Evolutionary conservation across 2,113 vertebrate species (phyloP).

Genomic region (Aegotheles bennettii): DNA sequence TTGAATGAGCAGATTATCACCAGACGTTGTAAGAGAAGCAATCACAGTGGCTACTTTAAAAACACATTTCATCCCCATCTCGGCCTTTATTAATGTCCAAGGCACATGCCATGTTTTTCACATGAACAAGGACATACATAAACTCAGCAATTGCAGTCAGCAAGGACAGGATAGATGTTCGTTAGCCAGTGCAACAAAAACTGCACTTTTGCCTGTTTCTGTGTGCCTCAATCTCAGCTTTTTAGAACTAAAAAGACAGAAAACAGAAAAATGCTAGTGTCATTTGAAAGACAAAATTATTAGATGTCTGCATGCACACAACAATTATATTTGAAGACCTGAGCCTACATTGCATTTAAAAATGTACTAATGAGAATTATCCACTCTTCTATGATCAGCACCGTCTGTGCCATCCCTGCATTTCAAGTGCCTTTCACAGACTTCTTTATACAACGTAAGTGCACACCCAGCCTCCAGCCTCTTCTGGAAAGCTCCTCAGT

Average conservation of each 20-base stretch:
- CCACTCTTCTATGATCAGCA: not conserved
- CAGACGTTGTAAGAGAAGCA: not conserved
- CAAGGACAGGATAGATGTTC: not conserved
- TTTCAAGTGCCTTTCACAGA: not conserved
- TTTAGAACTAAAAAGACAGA: not conserved
- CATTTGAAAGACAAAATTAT: not conserved
- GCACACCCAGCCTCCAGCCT: not conserved
- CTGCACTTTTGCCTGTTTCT: not conserved
- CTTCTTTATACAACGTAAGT: rapidly evolving
- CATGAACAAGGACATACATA: not conserved
- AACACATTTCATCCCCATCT: not conserved
- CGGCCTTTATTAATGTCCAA: not conserved
- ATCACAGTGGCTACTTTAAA: not conserved
- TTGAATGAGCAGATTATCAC: not conserved
- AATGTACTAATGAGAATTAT: not conserved
- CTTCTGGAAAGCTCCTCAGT: not conserved
- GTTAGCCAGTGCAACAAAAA: not conserved
- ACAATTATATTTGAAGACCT: not conserved
- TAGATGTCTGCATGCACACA: not conserved
- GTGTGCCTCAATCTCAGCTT: not conserved
- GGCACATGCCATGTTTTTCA: not conserved
- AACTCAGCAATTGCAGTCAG: not conserved
- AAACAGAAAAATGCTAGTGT: not conserved
- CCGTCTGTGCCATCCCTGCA: too few relatives aligned
- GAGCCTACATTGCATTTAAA: not conserved